These are phyloP conservation scores for Clytia hemisphaerica DNA, from an alignment of 30 jellyfish, hydroid and myxozoan genomes.

Conservation along the genomic window DNA sequence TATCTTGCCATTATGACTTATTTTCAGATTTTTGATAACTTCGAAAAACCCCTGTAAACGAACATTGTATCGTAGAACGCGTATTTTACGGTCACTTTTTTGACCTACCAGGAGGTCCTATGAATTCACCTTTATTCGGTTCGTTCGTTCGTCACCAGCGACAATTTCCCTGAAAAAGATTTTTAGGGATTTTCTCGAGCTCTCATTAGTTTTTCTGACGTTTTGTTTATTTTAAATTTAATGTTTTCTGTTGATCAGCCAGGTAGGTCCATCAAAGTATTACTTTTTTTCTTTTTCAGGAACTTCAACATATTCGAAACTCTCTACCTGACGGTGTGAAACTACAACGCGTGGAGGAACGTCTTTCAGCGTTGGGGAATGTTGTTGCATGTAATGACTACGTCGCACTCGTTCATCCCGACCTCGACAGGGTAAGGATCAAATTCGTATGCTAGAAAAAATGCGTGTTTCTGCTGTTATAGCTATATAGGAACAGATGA, in stretches of 20 bases:
- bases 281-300: slow-evolving; percentile 33
- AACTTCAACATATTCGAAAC: slow-evolving; percentile 89
- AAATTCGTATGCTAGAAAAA: not conserved
- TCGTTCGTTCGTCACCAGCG: no score
- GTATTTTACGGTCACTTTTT: no score
- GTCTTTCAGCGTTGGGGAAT: slow-evolving; percentile 97
- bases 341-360: slow-evolving; percentile 94
- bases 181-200: no score
- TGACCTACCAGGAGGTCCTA: no score
- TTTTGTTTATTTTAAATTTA: no score
- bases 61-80: no score
- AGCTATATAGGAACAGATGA: not conserved
- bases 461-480: not conserved
- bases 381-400: slow-evolving; percentile 96
- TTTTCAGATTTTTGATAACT: no score
- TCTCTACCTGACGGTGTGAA: slow-evolving; percentile 85
- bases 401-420: slow-evolving; percentile 99
- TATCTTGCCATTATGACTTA: no score
- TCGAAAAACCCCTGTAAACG: no score
- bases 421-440: slow-evolving; percentile 79
- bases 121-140: no score
- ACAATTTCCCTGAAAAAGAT: not conserved
- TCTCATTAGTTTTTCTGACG: not conserved
- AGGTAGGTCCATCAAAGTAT: not conserved
- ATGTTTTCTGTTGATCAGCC: not conserved